Percentiles rank a stretch among this genome's conserved stretches.
These are phyloP conservation scores for Eremophila alpestris DNA, from an alignment of 2,797 vertebrate species.

Conservation along the genomic window DNA sequence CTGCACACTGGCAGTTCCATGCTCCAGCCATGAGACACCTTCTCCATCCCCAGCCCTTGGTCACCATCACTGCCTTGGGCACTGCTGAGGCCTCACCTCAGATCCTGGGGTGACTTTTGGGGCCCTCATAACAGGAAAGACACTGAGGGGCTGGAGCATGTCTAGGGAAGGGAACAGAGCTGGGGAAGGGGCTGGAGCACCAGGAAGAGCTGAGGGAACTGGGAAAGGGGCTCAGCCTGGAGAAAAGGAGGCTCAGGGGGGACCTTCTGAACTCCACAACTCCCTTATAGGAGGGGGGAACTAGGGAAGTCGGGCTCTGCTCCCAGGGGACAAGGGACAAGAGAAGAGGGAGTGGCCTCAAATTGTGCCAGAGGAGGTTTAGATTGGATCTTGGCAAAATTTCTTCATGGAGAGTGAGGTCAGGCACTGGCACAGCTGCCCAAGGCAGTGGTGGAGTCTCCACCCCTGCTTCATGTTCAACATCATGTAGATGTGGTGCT, in stretches of 20 bases:
- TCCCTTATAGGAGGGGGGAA: not conserved
- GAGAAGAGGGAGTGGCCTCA: accelerated
- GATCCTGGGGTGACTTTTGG: not conserved
- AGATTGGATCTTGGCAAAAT: not conserved
- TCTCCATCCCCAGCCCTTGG: not conserved
- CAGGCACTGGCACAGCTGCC: not conserved
- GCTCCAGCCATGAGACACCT: not conserved
- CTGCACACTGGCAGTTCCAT: not conserved
- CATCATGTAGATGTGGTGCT: not conserved
- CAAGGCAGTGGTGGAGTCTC: not conserved
- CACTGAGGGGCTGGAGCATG: accelerated
- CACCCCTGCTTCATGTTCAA: not conserved
- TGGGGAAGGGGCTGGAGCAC: not conserved
- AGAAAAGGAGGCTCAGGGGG: not conserved
- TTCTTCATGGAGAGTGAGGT: not conserved
- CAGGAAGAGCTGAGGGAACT: not conserved
- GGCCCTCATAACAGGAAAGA: not conserved
- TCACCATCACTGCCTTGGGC: not conserved
- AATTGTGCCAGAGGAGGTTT: not conserved
- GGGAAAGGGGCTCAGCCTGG: not conserved
- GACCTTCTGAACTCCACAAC: not conserved
- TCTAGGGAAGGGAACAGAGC: accelerated
- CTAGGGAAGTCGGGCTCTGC: accelerated
- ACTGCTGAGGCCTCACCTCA: not conserved
- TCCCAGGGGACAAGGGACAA: not conserved